phyloP scores from a whole-genome alignment of 2,797 vertebrate species.

The Odontamblyopus lacepedii region DNA sequence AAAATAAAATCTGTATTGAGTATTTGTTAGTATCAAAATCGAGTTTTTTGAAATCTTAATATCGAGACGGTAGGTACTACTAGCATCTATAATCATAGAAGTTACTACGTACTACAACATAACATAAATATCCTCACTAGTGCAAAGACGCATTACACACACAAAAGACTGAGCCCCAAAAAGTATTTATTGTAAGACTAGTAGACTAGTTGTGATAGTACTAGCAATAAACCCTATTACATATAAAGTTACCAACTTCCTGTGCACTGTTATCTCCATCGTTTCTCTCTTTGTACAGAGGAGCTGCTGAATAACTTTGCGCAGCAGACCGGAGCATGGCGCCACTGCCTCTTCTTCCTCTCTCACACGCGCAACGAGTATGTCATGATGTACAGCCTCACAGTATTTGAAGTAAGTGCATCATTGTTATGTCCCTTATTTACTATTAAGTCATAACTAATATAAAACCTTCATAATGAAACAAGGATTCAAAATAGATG shows the following conservation, averaged over 20 bases:
- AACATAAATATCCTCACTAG: too few species aligned
- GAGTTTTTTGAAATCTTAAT: too few species aligned
- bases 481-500: not conserved
- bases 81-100: too few species aligned
- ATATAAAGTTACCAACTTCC: conserved; percentile 38
- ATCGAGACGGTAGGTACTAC: too few species aligned
- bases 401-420: conserved; percentile 95
- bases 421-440: not conserved
- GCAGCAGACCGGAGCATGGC: conserved; percentile 96
- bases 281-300: conserved; percentile 81
- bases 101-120: too few species aligned
- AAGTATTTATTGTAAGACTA: too few species aligned
- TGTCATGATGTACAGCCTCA: conserved; percentile 99
- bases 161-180: too few species aligned
- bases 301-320: conserved; percentile 98
- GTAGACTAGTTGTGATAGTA: too few species aligned
- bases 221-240: too few species aligned
- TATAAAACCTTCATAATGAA: not conserved
- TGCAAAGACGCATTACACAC: too few species aligned
- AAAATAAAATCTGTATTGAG: too few species aligned
- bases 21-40: too few species aligned
- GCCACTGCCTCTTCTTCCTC: conserved; percentile 96
- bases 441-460: not conserved
- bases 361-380: conserved; percentile 97
- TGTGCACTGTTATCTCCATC: conserved; percentile 27